These are phyloP conservation scores for Fabriciana adippe DNA, from an alignment of 2,888 invertebrate genomes.

Conservation along the genomic window DNA sequence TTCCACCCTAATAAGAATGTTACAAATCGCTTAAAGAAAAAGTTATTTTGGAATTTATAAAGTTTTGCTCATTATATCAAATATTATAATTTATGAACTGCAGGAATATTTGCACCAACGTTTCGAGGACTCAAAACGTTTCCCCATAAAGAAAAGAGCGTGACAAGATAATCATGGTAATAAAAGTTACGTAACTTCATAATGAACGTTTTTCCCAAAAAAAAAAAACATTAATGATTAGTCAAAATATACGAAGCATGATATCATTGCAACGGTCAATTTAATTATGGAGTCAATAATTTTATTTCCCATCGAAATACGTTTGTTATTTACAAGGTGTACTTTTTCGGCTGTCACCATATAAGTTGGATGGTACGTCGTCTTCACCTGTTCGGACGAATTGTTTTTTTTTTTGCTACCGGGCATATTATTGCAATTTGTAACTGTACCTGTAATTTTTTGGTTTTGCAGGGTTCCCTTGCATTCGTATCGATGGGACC, in stretches of 20 bases:
- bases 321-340: slow-evolving; percentile 74
- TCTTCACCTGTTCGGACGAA: slow-evolving; percentile 37
- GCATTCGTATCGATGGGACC: no score
- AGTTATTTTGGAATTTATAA: no score
- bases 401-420: slow-evolving; percentile 29
- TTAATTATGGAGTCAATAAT: slow-evolving; percentile 25
- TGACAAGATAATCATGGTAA: no score
- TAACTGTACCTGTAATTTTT: slow-evolving; percentile 31
- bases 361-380: slow-evolving; percentile 39
- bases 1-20: no score
- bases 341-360: slow-evolving; percentile 72
- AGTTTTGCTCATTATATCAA: no score
- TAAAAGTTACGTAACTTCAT: no score
- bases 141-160: no score
- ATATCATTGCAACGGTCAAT: slow-evolving; percentile 51
- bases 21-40: no score
- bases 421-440: slow-evolving; percentile 21
- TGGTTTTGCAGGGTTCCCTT: slow-evolving; percentile 10
- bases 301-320: slow-evolving; percentile 62
- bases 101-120: no score
- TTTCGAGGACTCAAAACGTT: no score
- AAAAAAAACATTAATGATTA: background rate
- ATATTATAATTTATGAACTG: no score
- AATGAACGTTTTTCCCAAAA: no score
- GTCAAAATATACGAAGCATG: slow-evolving; percentile 33